Evolutionary conservation across 2,888 invertebrate species (phyloP).

Genomic region (Hylaea fasciaria): DNA sequence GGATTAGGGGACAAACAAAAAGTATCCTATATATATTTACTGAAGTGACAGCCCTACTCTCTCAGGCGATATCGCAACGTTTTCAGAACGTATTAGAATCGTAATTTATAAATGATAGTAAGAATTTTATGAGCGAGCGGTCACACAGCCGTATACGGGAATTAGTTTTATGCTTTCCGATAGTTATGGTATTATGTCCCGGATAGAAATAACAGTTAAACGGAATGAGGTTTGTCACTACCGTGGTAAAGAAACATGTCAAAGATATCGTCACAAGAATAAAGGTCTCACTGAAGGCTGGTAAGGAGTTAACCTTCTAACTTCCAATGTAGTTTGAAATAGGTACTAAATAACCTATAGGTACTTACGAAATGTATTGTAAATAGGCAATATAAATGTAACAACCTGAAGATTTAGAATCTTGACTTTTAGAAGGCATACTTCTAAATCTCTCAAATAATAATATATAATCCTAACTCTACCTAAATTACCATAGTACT

Average conservation of each 20-base stretch:
- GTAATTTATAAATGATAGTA: conserved; percentile 61
- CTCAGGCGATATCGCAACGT: conserved; percentile 42
- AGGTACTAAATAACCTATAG: too few species aligned
- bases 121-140: conserved; percentile 54
- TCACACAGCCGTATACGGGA: conserved; percentile 27
- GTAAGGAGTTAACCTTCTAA: neutral
- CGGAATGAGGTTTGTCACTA: neutral
- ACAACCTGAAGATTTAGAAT: too few species aligned
- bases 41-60: conserved; percentile 26
- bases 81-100: conserved; percentile 49
- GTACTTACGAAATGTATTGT: too few species aligned
- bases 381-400: too few species aligned
- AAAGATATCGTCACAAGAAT: neutral
- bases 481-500: too few species aligned
- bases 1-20: too few species aligned
- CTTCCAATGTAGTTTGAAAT: too few species aligned
- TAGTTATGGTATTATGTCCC: conserved; percentile 11
- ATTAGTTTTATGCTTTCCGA: conserved; percentile 26
- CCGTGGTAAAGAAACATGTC: conserved; percentile 1
- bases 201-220: conserved; percentile 12
- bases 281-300: neutral
- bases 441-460: too few species aligned
- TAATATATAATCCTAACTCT: too few species aligned
- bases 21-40: neutral
- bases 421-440: too few species aligned